phyloP scores from a whole-genome alignment of 2,113 vertebrate genomes.

The Takifugu bimaculatus region DNA sequence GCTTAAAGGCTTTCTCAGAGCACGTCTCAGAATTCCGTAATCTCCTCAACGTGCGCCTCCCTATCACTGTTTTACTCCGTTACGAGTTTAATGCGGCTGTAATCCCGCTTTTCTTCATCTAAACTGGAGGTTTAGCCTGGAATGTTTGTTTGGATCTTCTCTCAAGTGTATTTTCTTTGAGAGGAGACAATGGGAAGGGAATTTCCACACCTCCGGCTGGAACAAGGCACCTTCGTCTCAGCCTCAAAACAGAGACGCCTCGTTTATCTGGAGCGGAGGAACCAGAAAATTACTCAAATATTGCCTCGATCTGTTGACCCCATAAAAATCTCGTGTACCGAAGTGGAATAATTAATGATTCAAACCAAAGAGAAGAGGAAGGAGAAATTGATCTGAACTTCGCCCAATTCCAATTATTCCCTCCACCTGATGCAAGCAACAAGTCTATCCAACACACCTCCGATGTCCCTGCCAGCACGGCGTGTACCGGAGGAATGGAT shows the following conservation, averaged over 20 bases:
- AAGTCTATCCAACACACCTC: constrained; percentile 36
- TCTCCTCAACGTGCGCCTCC: constrained; percentile 54
- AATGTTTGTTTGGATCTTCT: constrained; percentile 9
- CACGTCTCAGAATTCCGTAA: constrained; percentile 38
- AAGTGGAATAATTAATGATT: background rate
- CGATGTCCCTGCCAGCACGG: constrained; percentile 20
- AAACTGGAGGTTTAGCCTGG: constrained; percentile 27
- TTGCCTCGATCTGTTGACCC: no score
- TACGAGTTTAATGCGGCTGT: constrained; percentile 54
- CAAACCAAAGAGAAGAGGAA: background rate
- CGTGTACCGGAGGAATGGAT: constrained; percentile 31
- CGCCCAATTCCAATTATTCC: constrained; percentile 3
- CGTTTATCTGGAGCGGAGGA: background rate
- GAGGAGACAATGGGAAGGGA: background rate
- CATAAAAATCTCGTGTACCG: background rate
- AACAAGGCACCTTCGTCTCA: constrained; percentile 1
- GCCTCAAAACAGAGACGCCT: background rate
- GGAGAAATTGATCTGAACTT: constrained; percentile 3
- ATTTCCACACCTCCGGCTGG: background rate
- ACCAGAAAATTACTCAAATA: background rate
- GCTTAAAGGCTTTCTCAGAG: constrained; percentile 35
- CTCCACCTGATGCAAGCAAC: constrained; percentile 43
- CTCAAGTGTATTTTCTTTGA: constrained; percentile 9
- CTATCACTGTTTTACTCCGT: constrained; percentile 52
- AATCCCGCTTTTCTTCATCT: constrained; percentile 60